Percentiles rank a stretch among this genome's conserved stretches.
Conservation (phyloP, 2,888 invertebrate genomes). For the Gasteruption jaculator region DNA sequence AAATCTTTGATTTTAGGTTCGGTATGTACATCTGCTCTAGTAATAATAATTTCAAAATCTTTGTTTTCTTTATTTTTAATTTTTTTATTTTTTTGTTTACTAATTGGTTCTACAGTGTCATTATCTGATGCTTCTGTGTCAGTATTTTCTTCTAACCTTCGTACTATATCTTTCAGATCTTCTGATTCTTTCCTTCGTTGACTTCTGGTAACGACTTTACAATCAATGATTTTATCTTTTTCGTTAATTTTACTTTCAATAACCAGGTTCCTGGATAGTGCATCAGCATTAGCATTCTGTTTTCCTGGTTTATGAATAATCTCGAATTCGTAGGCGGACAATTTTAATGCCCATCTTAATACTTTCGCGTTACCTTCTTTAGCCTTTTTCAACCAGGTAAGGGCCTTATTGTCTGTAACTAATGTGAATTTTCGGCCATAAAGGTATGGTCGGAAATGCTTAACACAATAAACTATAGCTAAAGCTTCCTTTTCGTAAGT, state of each 20-base stretch:
- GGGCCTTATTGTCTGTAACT: slow-evolving; percentile 14
- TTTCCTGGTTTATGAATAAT: slow-evolving; percentile 11
- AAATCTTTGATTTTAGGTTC: too few species aligned
- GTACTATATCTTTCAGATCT: neutral
- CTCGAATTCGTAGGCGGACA: slow-evolving; percentile 10
- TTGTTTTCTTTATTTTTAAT: too few species aligned
- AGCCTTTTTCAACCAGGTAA: slow-evolving; percentile 11
- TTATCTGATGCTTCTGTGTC: too few species aligned
- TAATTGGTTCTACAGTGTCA: too few species aligned
- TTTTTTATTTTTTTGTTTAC: too few species aligned
- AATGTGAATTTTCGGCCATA: slow-evolving; percentile 15
- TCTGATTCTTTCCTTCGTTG: neutral
- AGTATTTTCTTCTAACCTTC: slow-evolving; percentile 1
- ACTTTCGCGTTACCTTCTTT: slow-evolving; percentile 6
- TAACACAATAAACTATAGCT: slow-evolving; percentile 10
- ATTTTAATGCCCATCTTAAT: slow-evolving; percentile 15
- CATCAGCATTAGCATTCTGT: slow-evolving; percentile 14
- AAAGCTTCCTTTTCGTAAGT: slow-evolving; percentile 14
- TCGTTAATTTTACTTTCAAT: slow-evolving; percentile 15
- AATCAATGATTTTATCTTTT: too few species aligned
- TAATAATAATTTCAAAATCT: too few species aligned
- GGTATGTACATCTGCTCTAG: too few species aligned
- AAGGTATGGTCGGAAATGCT: slow-evolving; percentile 18
- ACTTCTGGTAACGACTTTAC: slow-evolving; percentile 14
- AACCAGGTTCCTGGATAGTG: slow-evolving; percentile 13